Conservation (phyloP, 1,140 invertebrate genomes). For the Monochamus saltuarius region DNA sequence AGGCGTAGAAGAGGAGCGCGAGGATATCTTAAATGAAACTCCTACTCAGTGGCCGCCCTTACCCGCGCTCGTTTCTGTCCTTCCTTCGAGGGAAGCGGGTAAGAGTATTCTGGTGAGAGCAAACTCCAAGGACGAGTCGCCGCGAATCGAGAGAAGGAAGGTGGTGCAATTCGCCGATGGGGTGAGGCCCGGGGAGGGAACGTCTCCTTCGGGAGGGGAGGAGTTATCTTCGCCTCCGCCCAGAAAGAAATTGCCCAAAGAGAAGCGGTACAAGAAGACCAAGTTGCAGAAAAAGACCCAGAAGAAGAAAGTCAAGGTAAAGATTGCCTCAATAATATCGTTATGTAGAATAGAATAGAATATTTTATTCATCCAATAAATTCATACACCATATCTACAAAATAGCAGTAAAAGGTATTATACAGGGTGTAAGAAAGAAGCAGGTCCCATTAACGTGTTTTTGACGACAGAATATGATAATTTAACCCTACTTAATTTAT, state of each 20-base stretch:
- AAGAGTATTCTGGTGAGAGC: constrained; percentile 40
- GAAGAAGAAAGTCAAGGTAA: constrained; percentile 57
- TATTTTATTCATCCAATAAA: too few species aligned
- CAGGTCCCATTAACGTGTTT: too few species aligned
- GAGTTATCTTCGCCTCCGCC: constrained; percentile 67
- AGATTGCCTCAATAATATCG: too few species aligned
- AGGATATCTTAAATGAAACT: constrained; percentile 19
- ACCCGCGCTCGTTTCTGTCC: constrained; percentile 20
- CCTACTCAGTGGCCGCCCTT: constrained; percentile 41
- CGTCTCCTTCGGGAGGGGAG: constrained; percentile 64
- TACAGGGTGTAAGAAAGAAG: too few species aligned
- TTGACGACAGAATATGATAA: too few species aligned
- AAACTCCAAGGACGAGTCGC: background rate
- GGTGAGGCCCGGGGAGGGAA: constrained; percentile 65
- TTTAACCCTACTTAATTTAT: too few species aligned
- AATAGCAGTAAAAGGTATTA: too few species aligned
- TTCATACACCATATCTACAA: too few species aligned
- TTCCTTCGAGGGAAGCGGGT: constrained; percentile 28
- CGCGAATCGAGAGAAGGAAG: constrained; percentile 40
- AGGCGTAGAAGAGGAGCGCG: constrained; percentile 46
- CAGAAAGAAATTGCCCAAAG: constrained; percentile 49
- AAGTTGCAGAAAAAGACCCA: constrained; percentile 54
- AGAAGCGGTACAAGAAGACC: constrained; percentile 56
- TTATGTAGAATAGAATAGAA: too few species aligned
- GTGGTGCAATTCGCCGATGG: constrained; percentile 66